These are phyloP conservation scores for Lithophane semibrunnea DNA, from an alignment of 2,888 invertebrate genomes.

Conservation along the genomic window DNA sequence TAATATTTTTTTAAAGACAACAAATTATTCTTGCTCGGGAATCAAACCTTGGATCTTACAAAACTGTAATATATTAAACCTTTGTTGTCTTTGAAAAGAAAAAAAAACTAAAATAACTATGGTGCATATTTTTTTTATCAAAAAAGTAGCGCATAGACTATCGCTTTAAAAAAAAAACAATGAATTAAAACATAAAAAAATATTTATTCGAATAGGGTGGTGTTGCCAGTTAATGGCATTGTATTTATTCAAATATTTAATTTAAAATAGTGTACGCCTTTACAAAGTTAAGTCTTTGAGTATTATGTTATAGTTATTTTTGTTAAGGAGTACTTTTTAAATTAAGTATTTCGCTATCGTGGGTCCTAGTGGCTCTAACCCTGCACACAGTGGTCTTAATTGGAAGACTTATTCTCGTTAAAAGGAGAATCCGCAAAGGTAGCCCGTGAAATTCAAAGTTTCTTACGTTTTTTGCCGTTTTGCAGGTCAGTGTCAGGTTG, in stretches of 20 bases:
- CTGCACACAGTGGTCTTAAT: slow-evolving; percentile 27
- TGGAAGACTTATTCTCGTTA: not conserved
- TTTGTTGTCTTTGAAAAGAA: slow-evolving; percentile 60
- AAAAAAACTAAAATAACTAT: slow-evolving; percentile 41
- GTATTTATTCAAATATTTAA: slow-evolving; percentile 61
- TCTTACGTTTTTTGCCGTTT: no score
- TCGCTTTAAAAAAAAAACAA: slow-evolving; percentile 54
- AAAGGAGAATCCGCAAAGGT: not conserved
- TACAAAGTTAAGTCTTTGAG: slow-evolving; percentile 48
- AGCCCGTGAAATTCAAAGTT: not conserved
- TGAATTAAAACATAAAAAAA: slow-evolving; percentile 46
- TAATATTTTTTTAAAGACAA: slow-evolving; percentile 61
- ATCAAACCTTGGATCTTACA: not conserved
- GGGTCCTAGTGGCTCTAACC: slow-evolving; percentile 21
- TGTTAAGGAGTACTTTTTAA: slow-evolving; percentile 52
- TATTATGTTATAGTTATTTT: slow-evolving; percentile 54
- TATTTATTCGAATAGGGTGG: slow-evolving; percentile 62
- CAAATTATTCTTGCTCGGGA: slow-evolving; percentile 6
- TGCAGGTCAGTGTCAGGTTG: no score
- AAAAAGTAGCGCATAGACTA: slow-evolving; percentile 54
- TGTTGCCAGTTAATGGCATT: slow-evolving; percentile 43
- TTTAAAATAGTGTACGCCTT: slow-evolving; percentile 54
- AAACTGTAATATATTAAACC: not conserved
- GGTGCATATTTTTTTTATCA: slow-evolving; percentile 66
- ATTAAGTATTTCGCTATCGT: slow-evolving; percentile 40